Evolutionary conservation across 30 jellyfish, hydroid and myxozoan genomes (phyloP), one percentile per base, ranked within the genome.

Genomic region (Mastigias papua): DNA sequence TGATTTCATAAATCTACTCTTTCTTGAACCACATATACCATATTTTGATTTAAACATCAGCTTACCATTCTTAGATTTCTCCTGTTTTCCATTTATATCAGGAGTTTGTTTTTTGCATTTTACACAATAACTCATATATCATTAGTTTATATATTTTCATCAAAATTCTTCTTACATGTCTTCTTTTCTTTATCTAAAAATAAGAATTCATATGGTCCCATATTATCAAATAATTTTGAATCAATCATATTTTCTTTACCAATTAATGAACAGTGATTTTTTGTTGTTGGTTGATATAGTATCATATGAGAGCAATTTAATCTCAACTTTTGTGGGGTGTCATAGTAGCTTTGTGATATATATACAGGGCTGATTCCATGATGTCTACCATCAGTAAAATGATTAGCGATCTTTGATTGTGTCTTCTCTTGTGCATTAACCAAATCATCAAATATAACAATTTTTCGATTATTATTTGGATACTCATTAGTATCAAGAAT

Each of bases 241-340:
- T 73, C 69, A 33, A 73, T 37, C 84, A 73, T 78, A 78, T 78
- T 78, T 27, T 78, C 79, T 35, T 78, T 78, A 26, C 79, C 89
- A 78, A 78, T 78, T 49, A 78, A 63, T 57, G 78, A 57, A 78
- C 80, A 58, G 63, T 25, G 89, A 34, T 78, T 78, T 21, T 78
- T 78, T 26, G 89, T 50, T 26, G 89, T 63, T 57, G 89, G 80
- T 60, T 81, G 89, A 42, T 78, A 78, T 30, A 58, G 80, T 32
- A 78, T 78, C 89, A 78, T 78, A 63, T 78, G 89, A 50, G 67
- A 57, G 80, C 89, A 78, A 57, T 78, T 63, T 78, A n/a, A 11
- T 37, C 54, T 37, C 11, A 37, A 37, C 66, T 78, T 78, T 35
- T 78, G 77, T 5, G 79, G 89, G 35, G 79, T 63, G 35, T 78